Percentiles rank a stretch among this genome's conserved stretches.
Conservation (phyloP, 2,888 invertebrate genomes). For the Caenorhabditis angaria region DNA sequence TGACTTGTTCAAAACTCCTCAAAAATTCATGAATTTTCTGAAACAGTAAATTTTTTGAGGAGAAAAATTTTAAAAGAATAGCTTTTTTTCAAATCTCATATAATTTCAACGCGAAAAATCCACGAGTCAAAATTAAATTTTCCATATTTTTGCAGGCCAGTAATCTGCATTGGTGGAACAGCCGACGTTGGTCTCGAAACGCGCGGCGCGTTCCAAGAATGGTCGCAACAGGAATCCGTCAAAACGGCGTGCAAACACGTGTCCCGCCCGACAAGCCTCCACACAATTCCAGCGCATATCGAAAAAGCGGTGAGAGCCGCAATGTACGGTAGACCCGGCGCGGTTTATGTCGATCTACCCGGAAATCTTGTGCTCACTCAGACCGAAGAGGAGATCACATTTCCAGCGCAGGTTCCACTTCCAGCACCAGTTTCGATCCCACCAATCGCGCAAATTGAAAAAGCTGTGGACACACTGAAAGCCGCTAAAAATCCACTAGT, state of each 20-base stretch:
- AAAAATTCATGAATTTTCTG: no score
- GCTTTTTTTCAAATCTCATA: no score
- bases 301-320: slow-evolving; percentile 81
- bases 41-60: no score
- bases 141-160: slow-evolving; percentile 78
- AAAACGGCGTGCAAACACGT: slow-evolving; percentile 91
- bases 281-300: slow-evolving; percentile 58
- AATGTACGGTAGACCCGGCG: slow-evolving; percentile 88
- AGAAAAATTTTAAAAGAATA: no score
- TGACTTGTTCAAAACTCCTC: no score
- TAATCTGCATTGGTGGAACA: slow-evolving; percentile 90
- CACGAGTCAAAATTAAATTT: no score
- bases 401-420: slow-evolving; percentile 72
- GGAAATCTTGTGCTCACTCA: slow-evolving; percentile 78
- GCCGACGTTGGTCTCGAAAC: slow-evolving; percentile 86
- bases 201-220: slow-evolving; percentile 95
- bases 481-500: slow-evolving; percentile 84
- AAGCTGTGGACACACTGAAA: slow-evolving; percentile 80
- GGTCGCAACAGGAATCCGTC: slow-evolving; percentile 84
- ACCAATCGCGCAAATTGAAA: slow-evolving; percentile 79
- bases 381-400: slow-evolving; percentile 52
- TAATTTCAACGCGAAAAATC: no score
- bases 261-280: slow-evolving; percentile 83
- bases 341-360: slow-evolving; percentile 88
- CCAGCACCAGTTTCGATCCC: slow-evolving; percentile 80